phyloP scores from a whole-genome alignment of 2,113 vertebrate genomes.

The Xyrauchen texanus region DNA sequence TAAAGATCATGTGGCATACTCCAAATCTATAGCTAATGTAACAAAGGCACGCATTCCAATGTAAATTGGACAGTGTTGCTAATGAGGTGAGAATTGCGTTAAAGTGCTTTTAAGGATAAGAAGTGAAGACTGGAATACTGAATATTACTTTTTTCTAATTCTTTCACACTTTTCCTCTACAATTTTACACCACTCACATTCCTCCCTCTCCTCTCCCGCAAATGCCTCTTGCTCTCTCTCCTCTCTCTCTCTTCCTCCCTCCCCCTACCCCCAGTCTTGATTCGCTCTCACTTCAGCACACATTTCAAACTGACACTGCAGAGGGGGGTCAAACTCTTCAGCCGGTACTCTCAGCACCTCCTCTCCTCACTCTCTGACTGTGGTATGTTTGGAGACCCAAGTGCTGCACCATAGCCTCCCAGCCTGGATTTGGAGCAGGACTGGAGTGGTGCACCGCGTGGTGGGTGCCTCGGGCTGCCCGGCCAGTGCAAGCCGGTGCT shows the following conservation, averaged over 20 bases:
- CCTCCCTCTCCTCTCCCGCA: not conserved
- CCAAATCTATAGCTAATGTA: not conserved
- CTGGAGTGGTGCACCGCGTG: conserved; percentile 57
- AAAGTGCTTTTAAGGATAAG: not conserved
- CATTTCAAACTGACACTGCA: conserved; percentile 44
- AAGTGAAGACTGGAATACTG: not conserved
- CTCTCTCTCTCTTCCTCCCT: conserved; percentile 47
- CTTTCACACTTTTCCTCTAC: conserved; percentile 21
- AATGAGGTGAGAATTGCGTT: not conserved
- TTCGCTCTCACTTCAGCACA: conserved; percentile 25
- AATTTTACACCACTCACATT: not conserved
- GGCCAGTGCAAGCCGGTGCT: conserved; percentile 59
- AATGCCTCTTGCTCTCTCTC: not conserved
- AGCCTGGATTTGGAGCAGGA: conserved; percentile 69
- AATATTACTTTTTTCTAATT: conserved; percentile 12
- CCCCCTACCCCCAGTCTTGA: conserved; percentile 30
- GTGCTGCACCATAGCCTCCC: conserved; percentile 40
- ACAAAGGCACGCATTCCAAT: not conserved
- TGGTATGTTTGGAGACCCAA: conserved; percentile 17
- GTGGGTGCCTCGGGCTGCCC: conserved; percentile 62
- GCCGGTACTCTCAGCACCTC: conserved; percentile 51
- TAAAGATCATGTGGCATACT: too few relatives aligned
- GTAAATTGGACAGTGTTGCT: not conserved
- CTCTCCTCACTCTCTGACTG: conserved; percentile 20
- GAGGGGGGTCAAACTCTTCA: conserved; percentile 61